A percentile compares a stretch with the other conserved stretches of the same genome.
These are phyloP conservation scores for Bucorvus abyssinicus DNA, from an alignment of 2,797 vertebrate species.

Conservation along the genomic window DNA sequence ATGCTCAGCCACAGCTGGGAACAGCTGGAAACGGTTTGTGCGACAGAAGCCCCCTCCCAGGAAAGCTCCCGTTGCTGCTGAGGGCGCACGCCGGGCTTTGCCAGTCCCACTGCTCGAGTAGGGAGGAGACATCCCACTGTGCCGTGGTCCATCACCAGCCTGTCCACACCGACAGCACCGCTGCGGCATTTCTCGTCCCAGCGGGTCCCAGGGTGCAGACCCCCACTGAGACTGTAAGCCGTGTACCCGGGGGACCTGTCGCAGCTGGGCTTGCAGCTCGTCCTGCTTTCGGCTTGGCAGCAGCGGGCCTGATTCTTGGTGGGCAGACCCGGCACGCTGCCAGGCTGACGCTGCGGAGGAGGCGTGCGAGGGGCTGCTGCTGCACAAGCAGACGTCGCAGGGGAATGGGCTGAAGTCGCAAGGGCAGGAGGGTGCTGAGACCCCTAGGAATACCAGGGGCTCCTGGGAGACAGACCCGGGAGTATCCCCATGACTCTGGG, in stretches of 20 bases:
- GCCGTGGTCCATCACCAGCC: fast-evolving
- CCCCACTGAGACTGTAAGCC: fast-evolving
- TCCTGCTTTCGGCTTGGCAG: background rate
- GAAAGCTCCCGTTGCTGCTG: background rate
- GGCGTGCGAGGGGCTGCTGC: background rate
- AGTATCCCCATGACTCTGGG: background rate
- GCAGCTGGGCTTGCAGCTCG: background rate
- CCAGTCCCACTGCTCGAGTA: background rate
- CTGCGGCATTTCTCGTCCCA: background rate
- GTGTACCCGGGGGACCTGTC: background rate
- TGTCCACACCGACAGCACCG: background rate
- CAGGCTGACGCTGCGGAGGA: background rate
- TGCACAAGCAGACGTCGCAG: background rate
- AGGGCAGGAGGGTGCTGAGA: background rate
- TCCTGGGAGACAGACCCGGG: background rate
- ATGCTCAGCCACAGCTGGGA: background rate
- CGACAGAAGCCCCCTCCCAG: background rate
- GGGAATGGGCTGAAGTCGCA: background rate
- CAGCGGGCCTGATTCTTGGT: background rate
- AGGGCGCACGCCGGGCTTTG: background rate
- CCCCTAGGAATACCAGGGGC: background rate
- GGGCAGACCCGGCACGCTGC: background rate
- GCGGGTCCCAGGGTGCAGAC: fast-evolving
- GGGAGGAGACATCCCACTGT: background rate
- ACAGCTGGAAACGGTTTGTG: background rate